These are phyloP conservation scores for Operophtera brumata DNA, from an alignment of 2,888 invertebrate genomes.

Conservation along the genomic window DNA sequence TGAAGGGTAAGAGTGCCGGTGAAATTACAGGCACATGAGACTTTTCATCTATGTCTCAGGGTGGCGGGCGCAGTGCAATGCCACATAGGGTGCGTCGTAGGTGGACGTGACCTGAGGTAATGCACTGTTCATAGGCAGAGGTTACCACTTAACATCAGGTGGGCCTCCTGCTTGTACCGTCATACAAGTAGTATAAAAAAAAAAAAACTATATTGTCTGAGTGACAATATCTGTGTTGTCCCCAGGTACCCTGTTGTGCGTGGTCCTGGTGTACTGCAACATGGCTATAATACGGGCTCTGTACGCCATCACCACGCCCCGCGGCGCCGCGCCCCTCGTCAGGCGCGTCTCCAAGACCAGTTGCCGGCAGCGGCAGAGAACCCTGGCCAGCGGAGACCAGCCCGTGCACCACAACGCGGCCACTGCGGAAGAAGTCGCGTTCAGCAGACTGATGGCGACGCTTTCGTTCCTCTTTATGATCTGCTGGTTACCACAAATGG, in stretches of 20 bases:
- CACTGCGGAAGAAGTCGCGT: constrained; percentile 91
- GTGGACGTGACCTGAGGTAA: too few relatives aligned
- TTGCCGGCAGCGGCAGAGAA: constrained; percentile 52
- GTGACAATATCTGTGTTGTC: too few relatives aligned
- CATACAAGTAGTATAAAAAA: too few relatives aligned
- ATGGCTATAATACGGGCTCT: constrained; percentile 89
- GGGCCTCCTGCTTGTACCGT: too few relatives aligned
- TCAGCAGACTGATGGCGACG: constrained; percentile 91
- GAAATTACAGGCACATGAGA: too few relatives aligned
- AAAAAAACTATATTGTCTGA: too few relatives aligned
- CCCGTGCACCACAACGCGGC: constrained; percentile 69
- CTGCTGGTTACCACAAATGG: constrained; percentile 95
- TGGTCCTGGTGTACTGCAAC: constrained; percentile 90
- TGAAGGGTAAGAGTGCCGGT: too few relatives aligned
- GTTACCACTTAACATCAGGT: too few relatives aligned
- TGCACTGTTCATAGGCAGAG: too few relatives aligned
- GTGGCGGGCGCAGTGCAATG: too few relatives aligned
- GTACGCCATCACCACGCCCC: constrained; percentile 75
- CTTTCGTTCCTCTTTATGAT: constrained; percentile 90
- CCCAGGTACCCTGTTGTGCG: constrained; percentile 85
- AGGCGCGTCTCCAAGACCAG: constrained; percentile 67
- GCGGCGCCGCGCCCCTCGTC: constrained; percentile 53
- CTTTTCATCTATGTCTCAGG: too few relatives aligned
- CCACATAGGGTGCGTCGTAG: too few relatives aligned
- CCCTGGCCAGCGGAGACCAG: constrained; percentile 37